phyloP scores from a whole-genome alignment of 2,797 vertebrate species.

The Thamnophis elegans region DNA sequence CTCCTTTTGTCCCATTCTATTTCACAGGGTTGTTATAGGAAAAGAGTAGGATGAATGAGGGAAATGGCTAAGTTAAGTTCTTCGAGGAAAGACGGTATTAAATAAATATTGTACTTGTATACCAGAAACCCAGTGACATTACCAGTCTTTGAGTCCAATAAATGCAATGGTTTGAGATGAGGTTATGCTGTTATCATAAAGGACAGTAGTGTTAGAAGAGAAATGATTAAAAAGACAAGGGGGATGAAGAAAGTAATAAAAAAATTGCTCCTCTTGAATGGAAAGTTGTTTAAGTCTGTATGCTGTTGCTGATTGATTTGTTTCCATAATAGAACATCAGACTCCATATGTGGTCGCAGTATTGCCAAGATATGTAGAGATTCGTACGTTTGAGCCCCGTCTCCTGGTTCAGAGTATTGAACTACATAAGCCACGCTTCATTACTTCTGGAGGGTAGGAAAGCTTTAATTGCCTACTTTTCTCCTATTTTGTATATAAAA shows the following conservation, averaged over 20 bases:
- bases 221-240: neutral
- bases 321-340: constrained; percentile 83
- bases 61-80: neutral
- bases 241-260: neutral
- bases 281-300: neutral
- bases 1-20: neutral
- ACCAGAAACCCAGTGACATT: neutral
- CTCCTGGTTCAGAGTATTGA: constrained; percentile 97
- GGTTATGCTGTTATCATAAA: neutral
- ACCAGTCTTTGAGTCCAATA: neutral
- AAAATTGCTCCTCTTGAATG: neutral
- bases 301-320: neutral
- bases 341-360: constrained; percentile 97
- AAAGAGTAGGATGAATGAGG: neutral
- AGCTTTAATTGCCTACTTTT: constrained; percentile 37
- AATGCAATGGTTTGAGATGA: neutral
- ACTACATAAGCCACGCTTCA: constrained; percentile 94
- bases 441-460: constrained; percentile 90
- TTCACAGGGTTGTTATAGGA: neutral
- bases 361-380: constrained; percentile 94
- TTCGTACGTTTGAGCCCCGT: constrained; percentile 92
- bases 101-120: neutral
- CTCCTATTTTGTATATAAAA: neutral
- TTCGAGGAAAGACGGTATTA: neutral
- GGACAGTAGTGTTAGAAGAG: neutral